Conservation (phyloP, 2,113 vertebrate genomes). For the Syrmaticus mikado region DNA sequence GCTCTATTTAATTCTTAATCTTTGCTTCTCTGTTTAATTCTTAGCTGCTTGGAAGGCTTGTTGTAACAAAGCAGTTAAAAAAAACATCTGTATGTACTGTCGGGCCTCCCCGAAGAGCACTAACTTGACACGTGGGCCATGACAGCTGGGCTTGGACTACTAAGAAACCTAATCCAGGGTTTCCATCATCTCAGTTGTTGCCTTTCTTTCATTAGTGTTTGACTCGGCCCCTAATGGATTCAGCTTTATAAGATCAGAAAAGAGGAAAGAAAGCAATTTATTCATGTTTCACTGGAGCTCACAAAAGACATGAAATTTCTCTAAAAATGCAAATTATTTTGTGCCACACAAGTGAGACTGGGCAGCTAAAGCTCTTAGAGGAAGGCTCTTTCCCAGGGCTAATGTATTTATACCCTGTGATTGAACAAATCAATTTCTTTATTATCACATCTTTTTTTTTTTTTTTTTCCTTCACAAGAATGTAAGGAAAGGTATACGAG, state of each 20-base stretch:
- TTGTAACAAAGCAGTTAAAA: conserved; percentile 69
- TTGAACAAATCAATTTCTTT: conserved; percentile 81
- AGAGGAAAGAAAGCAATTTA: conserved; percentile 80
- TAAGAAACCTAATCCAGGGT: conserved; percentile 71
- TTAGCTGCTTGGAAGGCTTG: conserved; percentile 63
- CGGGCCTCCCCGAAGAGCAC: conserved; percentile 83
- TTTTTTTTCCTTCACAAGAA: conserved; percentile 65
- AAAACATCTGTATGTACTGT: conserved; percentile 83
- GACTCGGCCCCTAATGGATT: conserved; percentile 77
- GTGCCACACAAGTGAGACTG: conserved; percentile 69
- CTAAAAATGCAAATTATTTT: conserved; percentile 85
- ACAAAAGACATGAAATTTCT: conserved; percentile 79
- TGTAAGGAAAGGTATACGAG: conserved; percentile 46
- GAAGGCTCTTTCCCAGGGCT: conserved; percentile 78
- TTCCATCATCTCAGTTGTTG: conserved; percentile 65
- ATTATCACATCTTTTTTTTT: conserved; percentile 71
- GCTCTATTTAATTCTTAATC: conserved; percentile 68
- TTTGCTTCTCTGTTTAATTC: conserved; percentile 68
- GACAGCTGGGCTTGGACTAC: conserved; percentile 64
- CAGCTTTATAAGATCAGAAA: conserved; percentile 78
- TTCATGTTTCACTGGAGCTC: conserved; percentile 78
- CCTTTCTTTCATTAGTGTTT: conserved; percentile 79
- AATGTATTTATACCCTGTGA: conserved; percentile 76
- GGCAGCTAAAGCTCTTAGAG: conserved; percentile 77
- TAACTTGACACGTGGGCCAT: conserved; percentile 80